Evolutionary conservation across 1,140 invertebrate species (phyloP).

Genomic region (Ericerus pela): DNA sequence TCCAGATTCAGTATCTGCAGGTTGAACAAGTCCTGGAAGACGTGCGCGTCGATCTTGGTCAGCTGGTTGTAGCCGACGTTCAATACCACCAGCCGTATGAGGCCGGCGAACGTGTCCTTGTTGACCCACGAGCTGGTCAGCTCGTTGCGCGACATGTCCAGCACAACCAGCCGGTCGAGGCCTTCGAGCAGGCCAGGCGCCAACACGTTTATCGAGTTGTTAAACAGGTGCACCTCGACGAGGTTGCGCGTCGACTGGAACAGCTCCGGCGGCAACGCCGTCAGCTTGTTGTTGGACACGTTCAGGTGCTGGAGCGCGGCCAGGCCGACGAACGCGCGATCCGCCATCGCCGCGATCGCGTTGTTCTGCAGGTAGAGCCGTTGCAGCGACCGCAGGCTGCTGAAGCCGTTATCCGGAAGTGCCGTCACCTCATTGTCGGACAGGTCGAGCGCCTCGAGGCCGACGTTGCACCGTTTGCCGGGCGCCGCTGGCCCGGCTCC

Average conservation of each 20-base stretch:
- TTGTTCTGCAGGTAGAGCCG: slow-evolving; percentile 68
- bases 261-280: slow-evolving; percentile 63
- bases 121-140: slow-evolving; percentile 70
- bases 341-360: slow-evolving; percentile 67
- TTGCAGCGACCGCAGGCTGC: slow-evolving; percentile 52
- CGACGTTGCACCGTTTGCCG: slow-evolving; percentile 47
- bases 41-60: slow-evolving; percentile 56
- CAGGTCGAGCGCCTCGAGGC: slow-evolving; percentile 64
- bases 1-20: slow-evolving; percentile 67
- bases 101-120: slow-evolving; percentile 63
- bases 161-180: slow-evolving; percentile 63
- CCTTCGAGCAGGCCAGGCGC: slow-evolving; percentile 66
- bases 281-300: slow-evolving; percentile 72
- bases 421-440: slow-evolving; percentile 69
- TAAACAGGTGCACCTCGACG: slow-evolving; percentile 55
- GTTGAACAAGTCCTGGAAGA: slow-evolving; percentile 64
- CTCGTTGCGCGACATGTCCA: slow-evolving; percentile 77
- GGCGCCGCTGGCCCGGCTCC: slow-evolving; percentile 27
- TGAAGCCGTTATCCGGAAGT: slow-evolving; percentile 63
- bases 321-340: slow-evolving; percentile 60
- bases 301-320: slow-evolving; percentile 65
- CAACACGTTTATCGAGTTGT: slow-evolving; percentile 70
- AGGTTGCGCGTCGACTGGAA: slow-evolving; percentile 67
- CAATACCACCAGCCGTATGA: slow-evolving; percentile 72
- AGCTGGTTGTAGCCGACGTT: slow-evolving; percentile 78